Conservation (phyloP, 2,113 vertebrate species). For the Mastomys natalensis region DNA sequence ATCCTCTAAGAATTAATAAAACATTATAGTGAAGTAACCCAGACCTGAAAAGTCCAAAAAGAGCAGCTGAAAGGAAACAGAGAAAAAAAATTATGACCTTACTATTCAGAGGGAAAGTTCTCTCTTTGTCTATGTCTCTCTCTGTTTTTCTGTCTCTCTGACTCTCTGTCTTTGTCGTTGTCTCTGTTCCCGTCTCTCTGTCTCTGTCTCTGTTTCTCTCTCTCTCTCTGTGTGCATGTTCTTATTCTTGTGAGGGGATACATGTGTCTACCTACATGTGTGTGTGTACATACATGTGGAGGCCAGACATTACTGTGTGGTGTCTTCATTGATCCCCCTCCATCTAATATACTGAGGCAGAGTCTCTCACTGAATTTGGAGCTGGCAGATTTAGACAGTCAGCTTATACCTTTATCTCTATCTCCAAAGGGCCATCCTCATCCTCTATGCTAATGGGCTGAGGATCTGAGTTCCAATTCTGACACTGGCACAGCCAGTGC, state of each 20-base stretch:
- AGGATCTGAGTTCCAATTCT: not conserved
- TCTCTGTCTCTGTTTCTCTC: not conserved
- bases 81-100: not conserved
- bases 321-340: not conserved
- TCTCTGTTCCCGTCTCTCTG: accelerated
- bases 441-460: too few relatives aligned
- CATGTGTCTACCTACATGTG: too few relatives aligned
- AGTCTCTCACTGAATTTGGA: not conserved
- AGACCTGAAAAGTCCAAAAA: not conserved
- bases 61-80: not conserved
- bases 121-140: accelerated
- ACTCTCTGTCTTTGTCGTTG: accelerated
- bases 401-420: too few relatives aligned
- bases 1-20: not conserved
- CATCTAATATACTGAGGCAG: not conserved
- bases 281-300: too few relatives aligned
- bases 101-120: not conserved
- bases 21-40: not conserved
- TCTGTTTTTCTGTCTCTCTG: not conserved
- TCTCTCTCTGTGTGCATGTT: not conserved
- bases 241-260: too few relatives aligned
- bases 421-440: not conserved
- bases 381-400: not conserved
- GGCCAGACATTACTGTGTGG: not conserved
- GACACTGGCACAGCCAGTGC: not conserved